These are phyloP conservation scores for Ctenosaura bakeri DNA, from an alignment of 2,797 vertebrate species.

Conservation along the genomic window DNA sequence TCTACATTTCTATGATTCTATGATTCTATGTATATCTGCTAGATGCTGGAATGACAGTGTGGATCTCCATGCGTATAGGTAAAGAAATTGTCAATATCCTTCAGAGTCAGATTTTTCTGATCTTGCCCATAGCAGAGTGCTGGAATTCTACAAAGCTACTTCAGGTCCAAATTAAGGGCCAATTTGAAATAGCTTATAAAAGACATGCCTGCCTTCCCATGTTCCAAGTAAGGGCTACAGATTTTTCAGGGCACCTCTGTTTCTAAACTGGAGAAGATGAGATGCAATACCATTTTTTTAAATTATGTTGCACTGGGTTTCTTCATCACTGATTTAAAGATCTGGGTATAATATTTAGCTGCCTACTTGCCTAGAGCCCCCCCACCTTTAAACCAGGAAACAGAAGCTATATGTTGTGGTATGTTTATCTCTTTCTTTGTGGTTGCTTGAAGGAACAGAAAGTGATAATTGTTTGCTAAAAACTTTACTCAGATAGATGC, in stretches of 20 bases:
- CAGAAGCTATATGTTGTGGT: not conserved
- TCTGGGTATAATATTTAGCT: not conserved
- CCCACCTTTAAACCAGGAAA: not conserved
- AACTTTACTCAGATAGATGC: not conserved
- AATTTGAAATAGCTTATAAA: not conserved
- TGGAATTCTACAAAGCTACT: not conserved
- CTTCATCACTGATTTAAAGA: not conserved
- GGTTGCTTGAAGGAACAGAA: not conserved
- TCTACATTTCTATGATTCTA: no score
- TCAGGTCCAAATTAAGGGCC: not conserved
- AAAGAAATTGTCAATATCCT: not conserved
- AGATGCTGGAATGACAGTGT: not conserved
- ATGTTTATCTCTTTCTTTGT: constrained; percentile 9
- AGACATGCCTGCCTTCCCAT: not conserved
- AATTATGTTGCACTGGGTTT: not conserved
- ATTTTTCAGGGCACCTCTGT: not conserved
- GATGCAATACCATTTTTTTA: not conserved
- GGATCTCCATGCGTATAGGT: not conserved
- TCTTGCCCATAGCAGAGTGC: no score
- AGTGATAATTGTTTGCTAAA: not conserved
- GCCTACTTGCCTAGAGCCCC: not conserved
- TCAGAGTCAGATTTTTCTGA: not conserved
- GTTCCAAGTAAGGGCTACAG: not conserved
- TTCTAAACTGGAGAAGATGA: not conserved
- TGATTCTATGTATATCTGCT: not conserved